Evolutionary conservation across 2,888 invertebrate genomes (phyloP), one percentile per base, ranked within the genome.

Genomic region (Idaea aversata): DNA sequence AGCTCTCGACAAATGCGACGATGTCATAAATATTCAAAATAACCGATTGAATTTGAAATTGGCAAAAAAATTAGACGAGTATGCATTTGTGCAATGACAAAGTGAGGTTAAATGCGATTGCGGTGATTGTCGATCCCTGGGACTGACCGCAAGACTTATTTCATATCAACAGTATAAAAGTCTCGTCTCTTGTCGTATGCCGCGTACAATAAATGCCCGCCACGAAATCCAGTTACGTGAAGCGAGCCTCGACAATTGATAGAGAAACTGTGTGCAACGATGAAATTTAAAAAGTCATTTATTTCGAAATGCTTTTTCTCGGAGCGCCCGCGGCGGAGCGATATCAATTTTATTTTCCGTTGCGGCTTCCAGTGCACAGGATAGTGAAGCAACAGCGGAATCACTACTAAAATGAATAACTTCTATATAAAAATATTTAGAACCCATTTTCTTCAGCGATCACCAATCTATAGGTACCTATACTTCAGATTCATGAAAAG

Each of bases 261-360:
- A 91, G 90, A 91, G 93, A 88, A 91, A 92, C 91, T 91, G 93
- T 92, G 92, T 90, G 90, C 93, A 92, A 90, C 91, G 93, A 91
- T 92, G 88, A 92, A 93, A 92, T 93, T 93, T 93, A 91, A 93
- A 93, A 93, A 93, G 91, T 93, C 92, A 93, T 93, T 93, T 93
- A 91, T 91, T 90, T 93, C 87, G 86, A 90, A 93, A 92, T 93
- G 87, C 92, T 91, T 92, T 92, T 91, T 91, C 91, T 91, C 91
- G 87, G 85, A 82, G 81, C 85, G 91, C 91, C 88, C 88, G 89
- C 82, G 91, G 91, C 88, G 75, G 77, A 83, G 83, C 85, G 88
- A 88, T 92, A 92, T 92, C 91, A 91, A 91, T 91, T 93, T 91
- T 92, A 91, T 92, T 92, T 91, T 90, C 87, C 81, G 86, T 85